These are phyloP conservation scores for Rousettus madagascariensis DNA, from an alignment of 2,797 vertebrate genomes.

Conservation along the genomic window DNA sequence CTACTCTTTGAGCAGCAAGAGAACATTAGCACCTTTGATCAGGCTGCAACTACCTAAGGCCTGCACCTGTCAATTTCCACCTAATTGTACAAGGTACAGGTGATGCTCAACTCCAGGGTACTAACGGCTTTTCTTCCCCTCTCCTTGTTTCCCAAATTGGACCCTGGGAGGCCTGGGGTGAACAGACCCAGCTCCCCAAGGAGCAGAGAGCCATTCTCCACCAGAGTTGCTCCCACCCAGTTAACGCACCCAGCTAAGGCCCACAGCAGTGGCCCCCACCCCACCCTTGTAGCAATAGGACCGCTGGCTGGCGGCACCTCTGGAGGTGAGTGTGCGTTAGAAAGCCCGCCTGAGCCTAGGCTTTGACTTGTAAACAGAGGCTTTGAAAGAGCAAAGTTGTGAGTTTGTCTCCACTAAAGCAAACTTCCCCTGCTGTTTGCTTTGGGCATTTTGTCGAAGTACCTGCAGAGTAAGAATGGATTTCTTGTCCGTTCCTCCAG, in stretches of 20 bases:
- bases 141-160: background rate
- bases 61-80: background rate
- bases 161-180: background rate
- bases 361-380: conserved; percentile 82
- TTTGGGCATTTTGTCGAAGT: conserved; percentile 78
- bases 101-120: background rate
- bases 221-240: accelerated
- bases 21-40: background rate
- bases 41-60: background rate
- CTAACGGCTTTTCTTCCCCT: background rate
- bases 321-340: conserved; percentile 48
- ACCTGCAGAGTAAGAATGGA: conserved; percentile 75
- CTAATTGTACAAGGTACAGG: background rate
- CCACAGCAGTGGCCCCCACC: accelerated
- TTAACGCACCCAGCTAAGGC: too few species aligned
- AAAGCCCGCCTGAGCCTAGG: conserved; percentile 72
- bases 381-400: conserved; percentile 82
- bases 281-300: background rate
- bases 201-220: accelerated
- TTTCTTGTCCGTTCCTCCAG: conserved; percentile 76
- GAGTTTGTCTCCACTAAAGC: conserved; percentile 80
- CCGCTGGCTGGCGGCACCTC: conserved; percentile 46
- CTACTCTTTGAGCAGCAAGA: background rate
- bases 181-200: conserved; percentile 61
- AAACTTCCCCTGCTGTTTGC: conserved; percentile 82